phyloP scores from a whole-genome alignment of 2,797 vertebrate genomes.

The Melanotaenia pygmaea region DNA sequence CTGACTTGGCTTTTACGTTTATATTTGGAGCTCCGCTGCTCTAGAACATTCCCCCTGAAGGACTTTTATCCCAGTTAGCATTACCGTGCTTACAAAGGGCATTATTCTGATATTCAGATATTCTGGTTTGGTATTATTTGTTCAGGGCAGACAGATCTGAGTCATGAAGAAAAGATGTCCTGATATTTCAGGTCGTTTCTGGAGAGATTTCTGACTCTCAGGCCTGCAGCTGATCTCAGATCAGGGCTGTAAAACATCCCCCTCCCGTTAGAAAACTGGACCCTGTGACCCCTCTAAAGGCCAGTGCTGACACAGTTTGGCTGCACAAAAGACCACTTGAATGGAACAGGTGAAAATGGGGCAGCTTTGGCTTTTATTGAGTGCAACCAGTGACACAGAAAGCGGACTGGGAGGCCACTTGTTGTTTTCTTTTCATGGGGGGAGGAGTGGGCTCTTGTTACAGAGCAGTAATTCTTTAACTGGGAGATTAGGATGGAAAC shows the following conservation, averaged over 20 bases:
- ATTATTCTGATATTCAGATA: no score
- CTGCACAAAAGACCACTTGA: constrained; percentile 47
- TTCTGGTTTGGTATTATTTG: no score
- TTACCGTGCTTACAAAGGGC: no score
- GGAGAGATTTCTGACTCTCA: background rate
- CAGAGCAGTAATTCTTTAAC: constrained; percentile 47
- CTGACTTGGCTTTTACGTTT: no score
- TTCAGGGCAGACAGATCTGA: no score
- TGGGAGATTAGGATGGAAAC: constrained; percentile 51
- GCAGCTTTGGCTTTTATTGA: constrained; percentile 48
- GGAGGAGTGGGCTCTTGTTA: constrained; percentile 27
- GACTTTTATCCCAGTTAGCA: no score
- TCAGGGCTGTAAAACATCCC: constrained; percentile 18
- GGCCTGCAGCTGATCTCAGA: background rate
- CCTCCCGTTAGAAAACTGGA: constrained; percentile 5
- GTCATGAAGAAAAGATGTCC: no score
- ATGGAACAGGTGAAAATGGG: constrained; percentile 63
- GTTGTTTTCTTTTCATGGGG: constrained; percentile 41
- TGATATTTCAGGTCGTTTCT: no score
- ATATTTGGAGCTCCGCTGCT: no score
- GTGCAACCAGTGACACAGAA: constrained; percentile 6
- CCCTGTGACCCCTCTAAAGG: constrained; percentile 46
- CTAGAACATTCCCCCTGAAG: no score
- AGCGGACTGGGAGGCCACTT: constrained; percentile 17
- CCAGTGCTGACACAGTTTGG: constrained; percentile 33